Conservation (phyloP, 2,113 vertebrate species). For the Sitta europaea region DNA sequence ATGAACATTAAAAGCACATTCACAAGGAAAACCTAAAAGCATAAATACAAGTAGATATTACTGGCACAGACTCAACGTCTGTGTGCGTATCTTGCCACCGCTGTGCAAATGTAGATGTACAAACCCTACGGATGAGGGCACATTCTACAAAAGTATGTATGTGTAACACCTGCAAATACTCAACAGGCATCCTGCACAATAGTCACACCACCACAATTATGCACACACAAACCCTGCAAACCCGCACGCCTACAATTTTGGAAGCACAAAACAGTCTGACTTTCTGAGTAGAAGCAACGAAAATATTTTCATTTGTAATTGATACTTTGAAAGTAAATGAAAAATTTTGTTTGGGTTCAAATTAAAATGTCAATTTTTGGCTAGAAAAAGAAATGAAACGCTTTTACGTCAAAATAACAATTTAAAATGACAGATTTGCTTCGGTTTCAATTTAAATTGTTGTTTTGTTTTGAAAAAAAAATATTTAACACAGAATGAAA, state of each 20-base stretch:
- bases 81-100: background rate
- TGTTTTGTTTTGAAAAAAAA: conserved; percentile 29
- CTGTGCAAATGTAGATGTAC: background rate
- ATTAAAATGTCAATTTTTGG: conserved; percentile 36
- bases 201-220: background rate
- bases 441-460: background rate
- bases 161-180: conserved; percentile 30
- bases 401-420: conserved; percentile 19
- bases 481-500: background rate
- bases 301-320: conserved; percentile 59
- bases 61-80: background rate
- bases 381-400: conserved; percentile 31
- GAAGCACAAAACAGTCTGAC: background rate
- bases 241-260: background rate
- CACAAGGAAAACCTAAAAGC: conserved; percentile 1
- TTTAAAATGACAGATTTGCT: conserved; percentile 43
- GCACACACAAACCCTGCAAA: background rate
- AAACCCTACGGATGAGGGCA: background rate
- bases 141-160: background rate
- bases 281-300: background rate
- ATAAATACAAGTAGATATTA: background rate
- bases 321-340: conserved; percentile 54
- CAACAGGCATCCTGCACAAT: background rate
- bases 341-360: conserved; percentile 38
- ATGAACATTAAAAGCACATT: conserved; percentile 1